These are phyloP conservation scores for Xylocopa sonorina DNA, from an alignment of 1,140 invertebrate genomes.

Conservation along the genomic window DNA sequence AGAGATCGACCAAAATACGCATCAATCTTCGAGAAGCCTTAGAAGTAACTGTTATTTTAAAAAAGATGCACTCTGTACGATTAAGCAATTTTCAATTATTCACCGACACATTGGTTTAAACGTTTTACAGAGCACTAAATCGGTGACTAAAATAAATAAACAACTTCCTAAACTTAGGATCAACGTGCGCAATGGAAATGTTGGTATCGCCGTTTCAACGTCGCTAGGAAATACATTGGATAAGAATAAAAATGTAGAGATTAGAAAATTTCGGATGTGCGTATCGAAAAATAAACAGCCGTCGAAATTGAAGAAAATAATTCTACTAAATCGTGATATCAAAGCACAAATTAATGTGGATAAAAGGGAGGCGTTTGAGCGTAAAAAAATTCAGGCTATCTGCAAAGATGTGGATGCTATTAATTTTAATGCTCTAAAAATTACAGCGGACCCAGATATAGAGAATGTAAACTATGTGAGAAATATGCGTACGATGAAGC, in stretches of 20 bases:
- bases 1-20: conserved; percentile 40
- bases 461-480: conserved; percentile 53
- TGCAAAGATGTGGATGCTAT: conserved; percentile 41
- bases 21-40: conserved; percentile 51
- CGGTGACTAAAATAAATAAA: conserved; percentile 14
- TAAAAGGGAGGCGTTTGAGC: conserved; percentile 21
- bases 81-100: background rate
- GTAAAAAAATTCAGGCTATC: conserved; percentile 27
- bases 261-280: conserved; percentile 13
- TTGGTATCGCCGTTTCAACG: conserved; percentile 4
- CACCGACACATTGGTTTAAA: background rate
- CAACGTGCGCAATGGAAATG: conserved; percentile 22
- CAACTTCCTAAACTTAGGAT: conserved; percentile 17
- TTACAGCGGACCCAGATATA: conserved; percentile 50
- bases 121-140: conserved; percentile 28
- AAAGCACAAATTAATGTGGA: conserved; percentile 19
- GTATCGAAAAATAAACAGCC: conserved; percentile 48
- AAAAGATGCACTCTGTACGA: no score
- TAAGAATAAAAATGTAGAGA: background rate
- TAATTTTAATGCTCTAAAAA: conserved; percentile 62
- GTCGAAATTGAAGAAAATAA: conserved; percentile 49
- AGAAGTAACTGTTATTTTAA: conserved; percentile 38
- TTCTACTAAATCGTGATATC: conserved; percentile 29
- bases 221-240: background rate
- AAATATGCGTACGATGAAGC: conserved; percentile 55